Base-by-base conservation (phyloP, 2,888 invertebrate genomes). In the Oligia latruncula region DNA sequence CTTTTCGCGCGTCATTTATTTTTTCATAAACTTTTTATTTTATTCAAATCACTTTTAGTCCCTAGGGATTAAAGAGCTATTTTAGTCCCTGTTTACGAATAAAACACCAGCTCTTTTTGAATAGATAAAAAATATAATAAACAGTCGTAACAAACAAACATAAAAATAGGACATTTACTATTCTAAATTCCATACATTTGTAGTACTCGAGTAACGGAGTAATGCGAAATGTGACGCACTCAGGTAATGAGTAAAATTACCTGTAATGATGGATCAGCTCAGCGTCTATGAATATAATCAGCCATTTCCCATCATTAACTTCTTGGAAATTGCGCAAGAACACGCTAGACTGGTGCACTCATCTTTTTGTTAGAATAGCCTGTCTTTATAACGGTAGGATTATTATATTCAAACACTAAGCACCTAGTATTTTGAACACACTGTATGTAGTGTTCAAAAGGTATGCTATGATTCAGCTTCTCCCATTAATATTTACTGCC, bases 231-330 rank as follows among this genome's bases (percentile, higher is more conserved):
- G 58, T 85, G 81, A 82, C 77, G 82, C 67, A 77, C 40, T 46
- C n/a, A 60, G 15, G 68, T 74, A 81, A 77, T 71, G 20, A 74
- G 71, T 67, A 71, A 82, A 86, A 82, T 77, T 35, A 71, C 74
- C 2, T 15, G 40, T 70, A 72, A 81, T 84, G 73, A 74, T 64
- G 46, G 66, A 86, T 74, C 58, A 81, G 64, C 66, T 64, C 81
- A 40, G 46, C 70, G 62, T 77, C 71, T 81, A 82, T 71, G 64
- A 74, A 71, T 67, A 82, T 84, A 84, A 84, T 84, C 82, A 71
- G 52, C 52, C 62, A 62, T 86, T 77, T 77, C 86, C 86, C 67
- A 77, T 82, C 52, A 82, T 86, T 82, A 86, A 20, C 73, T 85
- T 84, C 58, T 64, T 67, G 60, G 58, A 77, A 82, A 82, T 86